Evolutionary conservation across 1,140 invertebrate species (phyloP), one percentile per base, ranked within the genome.

Genomic region (Cotesia chilonis): DNA sequence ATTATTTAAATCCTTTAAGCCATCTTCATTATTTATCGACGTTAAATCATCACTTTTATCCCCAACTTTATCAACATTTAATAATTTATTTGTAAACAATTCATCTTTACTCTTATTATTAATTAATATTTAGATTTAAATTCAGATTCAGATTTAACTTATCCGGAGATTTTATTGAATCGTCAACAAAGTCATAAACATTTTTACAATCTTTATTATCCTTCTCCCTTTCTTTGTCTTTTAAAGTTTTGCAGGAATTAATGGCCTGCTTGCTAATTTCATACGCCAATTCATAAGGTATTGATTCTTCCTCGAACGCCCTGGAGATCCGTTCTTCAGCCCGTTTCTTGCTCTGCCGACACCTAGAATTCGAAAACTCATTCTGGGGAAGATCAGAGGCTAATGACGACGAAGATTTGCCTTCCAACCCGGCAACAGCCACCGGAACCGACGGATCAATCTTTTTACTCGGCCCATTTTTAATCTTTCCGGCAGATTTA

Each of bases 341-440:
- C 1, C 80, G 79, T 54, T 80, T 85, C 52, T 87, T 87, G 41
- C 85, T 86, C 14, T 82, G 80, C 1, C 86, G 76, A 54, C 81
- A 82, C 35, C 80, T 77, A 1, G 77, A 78, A 1, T 75, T 72
- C 0, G 75, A 59, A 0, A 75, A 68, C 12, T 77, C 61, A 6
- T 65, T 57, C 0, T 12, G 28, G 28, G 28, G 28, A 28, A 28
- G 28, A 10, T 67, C 65, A 17, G 38, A 20, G 9, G 7, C 5
- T 5, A 37, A 52, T 12, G 65, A 52, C 28, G 61, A 12, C n/a
- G 64, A 17, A 37, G 3, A 35, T 54, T 5, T 70, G 54, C 57
- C 17, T 9, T 10, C 20, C 41, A 68, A 69, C 20, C 55, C 66
- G 0, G 20, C 66, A 9, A 67, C 67, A 61, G 9, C 17, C 4